A percentile compares a stretch with the other conserved stretches of the same genome.
Conservation (phyloP, 2,113 vertebrate genomes). For the Pantherophis guttatus region DNA sequence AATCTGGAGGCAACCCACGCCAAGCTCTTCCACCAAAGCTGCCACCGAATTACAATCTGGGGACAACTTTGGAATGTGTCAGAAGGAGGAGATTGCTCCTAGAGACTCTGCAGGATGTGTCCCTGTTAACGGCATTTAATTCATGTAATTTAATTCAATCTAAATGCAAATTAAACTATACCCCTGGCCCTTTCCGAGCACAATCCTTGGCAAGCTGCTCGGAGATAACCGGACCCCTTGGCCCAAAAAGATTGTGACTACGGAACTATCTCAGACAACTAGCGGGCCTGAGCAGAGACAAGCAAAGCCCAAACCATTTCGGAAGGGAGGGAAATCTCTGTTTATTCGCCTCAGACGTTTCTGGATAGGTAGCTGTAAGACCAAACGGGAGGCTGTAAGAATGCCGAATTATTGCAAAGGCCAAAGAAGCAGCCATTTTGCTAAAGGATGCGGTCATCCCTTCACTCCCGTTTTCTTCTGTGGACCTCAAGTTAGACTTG, state of each 20-base stretch:
- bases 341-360: background rate
- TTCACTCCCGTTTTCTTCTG: background rate
- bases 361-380: background rate
- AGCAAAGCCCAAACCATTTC: background rate
- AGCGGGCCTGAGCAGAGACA: background rate
- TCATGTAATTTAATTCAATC: background rate
- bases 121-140: background rate
- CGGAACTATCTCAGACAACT: background rate
- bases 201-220: background rate
- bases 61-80: background rate
- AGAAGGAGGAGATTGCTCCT: background rate
- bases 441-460: fast-evolving
- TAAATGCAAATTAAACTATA: background rate
- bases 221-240: background rate
- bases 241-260: background rate
- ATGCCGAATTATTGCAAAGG: background rate
- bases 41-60: background rate
- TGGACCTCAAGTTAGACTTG: background rate
- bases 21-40: background rate
- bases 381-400: background rate
- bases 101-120: background rate
- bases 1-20: background rate
- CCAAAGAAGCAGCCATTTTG: background rate
- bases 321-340: background rate
- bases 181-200: background rate